These are phyloP conservation scores for Odontocerum albicorne DNA, from an alignment of 2,888 invertebrate genomes.

Conservation along the genomic window DNA sequence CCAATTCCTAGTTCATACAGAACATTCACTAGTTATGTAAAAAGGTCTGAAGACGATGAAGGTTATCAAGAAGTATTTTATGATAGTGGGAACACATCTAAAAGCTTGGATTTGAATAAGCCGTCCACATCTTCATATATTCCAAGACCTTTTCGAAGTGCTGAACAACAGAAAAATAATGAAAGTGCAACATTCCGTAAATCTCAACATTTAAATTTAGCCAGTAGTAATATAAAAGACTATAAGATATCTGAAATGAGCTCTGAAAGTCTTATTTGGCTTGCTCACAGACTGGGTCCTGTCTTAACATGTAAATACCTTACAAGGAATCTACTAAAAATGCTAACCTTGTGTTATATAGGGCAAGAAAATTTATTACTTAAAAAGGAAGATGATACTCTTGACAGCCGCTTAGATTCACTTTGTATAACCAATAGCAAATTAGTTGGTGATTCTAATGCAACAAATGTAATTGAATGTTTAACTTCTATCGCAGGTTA, in stretches of 20 bases:
- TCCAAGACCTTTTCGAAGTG: constrained; percentile 6
- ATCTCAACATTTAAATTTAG: constrained; percentile 14
- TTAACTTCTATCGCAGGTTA: constrained; percentile 83
- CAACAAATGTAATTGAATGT: constrained; percentile 86
- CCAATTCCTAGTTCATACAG: constrained; percentile 61
- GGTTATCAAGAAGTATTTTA: constrained; percentile 4
- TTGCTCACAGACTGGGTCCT: constrained; percentile 91
- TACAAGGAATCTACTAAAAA: constrained; percentile 87
- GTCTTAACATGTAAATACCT: constrained; percentile 90
- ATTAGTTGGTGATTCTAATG: constrained; percentile 78
- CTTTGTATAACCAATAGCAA: constrained; percentile 66
- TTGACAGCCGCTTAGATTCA: constrained; percentile 50
- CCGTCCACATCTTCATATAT: background rate
- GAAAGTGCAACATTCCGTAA: background rate
- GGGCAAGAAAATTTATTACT: constrained; percentile 74
- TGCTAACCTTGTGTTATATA: constrained; percentile 92
- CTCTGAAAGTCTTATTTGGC: constrained; percentile 85
- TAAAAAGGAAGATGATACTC: constrained; percentile 38
- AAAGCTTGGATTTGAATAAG: constrained; percentile 21
- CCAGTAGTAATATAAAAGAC: constrained; percentile 22
- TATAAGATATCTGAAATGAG: constrained; percentile 83
- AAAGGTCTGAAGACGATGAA: constrained; percentile 46
- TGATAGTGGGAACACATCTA: constrained; percentile 15
- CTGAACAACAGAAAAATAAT: constrained; percentile 1
- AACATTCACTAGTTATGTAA: constrained; percentile 55